phyloP scores from a whole-genome alignment of 35 echinoderm and acorn worm genomes.

The Nesometra sesokonis region DNA sequence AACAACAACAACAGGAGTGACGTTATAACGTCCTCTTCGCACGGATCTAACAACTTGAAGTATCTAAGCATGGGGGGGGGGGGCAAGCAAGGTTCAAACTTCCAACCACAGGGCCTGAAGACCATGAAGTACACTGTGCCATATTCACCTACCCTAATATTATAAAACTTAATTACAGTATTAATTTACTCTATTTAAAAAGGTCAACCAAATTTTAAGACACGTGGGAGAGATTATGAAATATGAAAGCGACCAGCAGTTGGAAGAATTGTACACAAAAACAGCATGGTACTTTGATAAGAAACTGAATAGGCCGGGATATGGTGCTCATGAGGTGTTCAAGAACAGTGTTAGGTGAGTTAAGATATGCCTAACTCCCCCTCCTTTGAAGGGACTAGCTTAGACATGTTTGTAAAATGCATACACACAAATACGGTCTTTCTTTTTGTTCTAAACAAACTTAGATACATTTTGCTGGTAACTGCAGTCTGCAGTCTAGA shows the following conservation, averaged over 20 bases:
- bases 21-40: no score
- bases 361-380: not conserved
- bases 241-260: constrained; percentile 52
- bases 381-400: not conserved
- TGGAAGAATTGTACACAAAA: constrained; percentile 89
- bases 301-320: constrained; percentile 63
- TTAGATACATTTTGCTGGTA: not conserved
- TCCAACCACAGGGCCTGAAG: no score
- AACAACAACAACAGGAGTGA: no score
- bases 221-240: constrained; percentile 90
- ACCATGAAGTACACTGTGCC: no score
- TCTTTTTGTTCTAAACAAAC: not conserved
- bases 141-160: no score
- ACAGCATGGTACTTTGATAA: constrained; percentile 94
- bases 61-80: no score
- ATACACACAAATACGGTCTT: not conserved
- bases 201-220: constrained; percentile 95
- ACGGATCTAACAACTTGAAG: no score
- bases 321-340: constrained; percentile 92
- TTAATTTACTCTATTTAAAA: no score
- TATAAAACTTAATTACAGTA: no score
- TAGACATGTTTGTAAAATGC: not conserved
- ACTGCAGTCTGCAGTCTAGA: no score
- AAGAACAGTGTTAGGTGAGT: constrained; percentile 85
- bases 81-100: no score